phyloP scores from a whole-genome alignment of 2,888 invertebrate genomes.

The Ptilodon capucinus region DNA sequence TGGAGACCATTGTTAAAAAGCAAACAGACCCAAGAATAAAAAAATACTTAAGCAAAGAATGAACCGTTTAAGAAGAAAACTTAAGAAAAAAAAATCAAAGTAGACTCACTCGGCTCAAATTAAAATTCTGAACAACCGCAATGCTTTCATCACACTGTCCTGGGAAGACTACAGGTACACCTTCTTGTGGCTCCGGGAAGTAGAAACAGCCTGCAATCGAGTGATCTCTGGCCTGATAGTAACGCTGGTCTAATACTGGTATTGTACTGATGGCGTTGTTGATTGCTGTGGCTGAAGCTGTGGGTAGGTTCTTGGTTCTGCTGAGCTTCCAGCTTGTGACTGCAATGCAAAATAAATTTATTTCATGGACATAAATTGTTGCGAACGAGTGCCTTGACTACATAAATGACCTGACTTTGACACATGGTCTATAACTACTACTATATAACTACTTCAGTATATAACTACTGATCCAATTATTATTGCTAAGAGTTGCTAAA shows the following conservation, averaged over 20 bases:
- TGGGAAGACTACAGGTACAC: conserved; percentile 54
- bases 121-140: conserved; percentile 42
- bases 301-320: conserved; percentile 42
- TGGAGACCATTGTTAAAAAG: too few species aligned
- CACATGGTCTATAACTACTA: too few species aligned
- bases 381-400: too few species aligned
- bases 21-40: too few species aligned
- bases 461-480: too few species aligned
- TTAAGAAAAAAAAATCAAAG: neutral
- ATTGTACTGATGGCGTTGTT: conserved; percentile 37
- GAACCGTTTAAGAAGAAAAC: too few species aligned
- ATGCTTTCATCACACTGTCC: conserved; percentile 53
- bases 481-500: too few species aligned
- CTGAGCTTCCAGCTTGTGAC: conserved; percentile 68
- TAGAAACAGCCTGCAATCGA: conserved; percentile 60
- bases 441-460: too few species aligned
- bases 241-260: conserved; percentile 46
- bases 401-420: too few species aligned
- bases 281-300: conserved; percentile 36
- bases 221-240: conserved; percentile 47
- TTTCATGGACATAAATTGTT: too few species aligned
- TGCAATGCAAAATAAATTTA: conserved; percentile 26
- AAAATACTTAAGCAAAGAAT: too few species aligned
- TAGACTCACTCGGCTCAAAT: conserved; percentile 37
- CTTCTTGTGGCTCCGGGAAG: conserved; percentile 52